Percentiles rank a stretch among this genome's conserved stretches.
phyloP scores from a whole-genome alignment of 2,797 vertebrate genomes.

The Triplophysa yarkandensis region DNA sequence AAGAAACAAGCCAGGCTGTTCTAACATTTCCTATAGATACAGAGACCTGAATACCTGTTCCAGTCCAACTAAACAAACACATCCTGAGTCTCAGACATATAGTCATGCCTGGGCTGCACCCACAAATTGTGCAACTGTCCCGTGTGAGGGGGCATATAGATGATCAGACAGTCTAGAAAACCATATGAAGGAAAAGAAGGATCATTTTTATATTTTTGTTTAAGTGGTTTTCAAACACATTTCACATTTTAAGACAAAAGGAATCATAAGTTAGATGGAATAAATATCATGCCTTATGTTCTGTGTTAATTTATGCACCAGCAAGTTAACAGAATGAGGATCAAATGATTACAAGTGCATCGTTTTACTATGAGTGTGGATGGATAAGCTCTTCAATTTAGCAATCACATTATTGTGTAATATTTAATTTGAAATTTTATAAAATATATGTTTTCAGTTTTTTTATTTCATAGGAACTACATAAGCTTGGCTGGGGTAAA shows the following conservation, averaged over 20 bases:
- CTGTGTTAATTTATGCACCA: conserved; percentile 75
- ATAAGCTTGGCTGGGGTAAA: conserved; percentile 41
- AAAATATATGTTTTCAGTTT: conserved; percentile 30
- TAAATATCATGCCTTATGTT: conserved; percentile 77
- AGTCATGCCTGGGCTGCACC: conserved; percentile 25
- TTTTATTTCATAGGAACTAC: conserved; percentile 29
- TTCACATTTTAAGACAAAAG: conserved; percentile 21
- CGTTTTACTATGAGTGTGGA: neutral
- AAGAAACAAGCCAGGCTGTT: conserved; percentile 98
- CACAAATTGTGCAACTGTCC: conserved; percentile 26
- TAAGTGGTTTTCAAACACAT: conserved; percentile 34
- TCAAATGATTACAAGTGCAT: conserved; percentile 24
- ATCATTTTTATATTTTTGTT: conserved; percentile 29
- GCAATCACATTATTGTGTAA: conserved; percentile 20
- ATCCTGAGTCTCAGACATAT: conserved; percentile 14
- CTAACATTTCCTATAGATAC: conserved; percentile 65
- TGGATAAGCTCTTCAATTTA: neutral
- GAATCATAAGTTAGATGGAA: conserved; percentile 32
- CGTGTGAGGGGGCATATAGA: conserved; percentile 19
- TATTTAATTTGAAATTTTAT: conserved; percentile 25
- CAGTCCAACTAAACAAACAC: conserved; percentile 36
- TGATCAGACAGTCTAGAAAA: conserved; percentile 33
- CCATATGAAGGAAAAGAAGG: neutral
- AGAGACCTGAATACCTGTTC: conserved; percentile 36
- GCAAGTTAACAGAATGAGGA: conserved; percentile 78